Base-by-base conservation (phyloP, 2,888 invertebrate species). In the Caenorhabditis angaria region DNA sequence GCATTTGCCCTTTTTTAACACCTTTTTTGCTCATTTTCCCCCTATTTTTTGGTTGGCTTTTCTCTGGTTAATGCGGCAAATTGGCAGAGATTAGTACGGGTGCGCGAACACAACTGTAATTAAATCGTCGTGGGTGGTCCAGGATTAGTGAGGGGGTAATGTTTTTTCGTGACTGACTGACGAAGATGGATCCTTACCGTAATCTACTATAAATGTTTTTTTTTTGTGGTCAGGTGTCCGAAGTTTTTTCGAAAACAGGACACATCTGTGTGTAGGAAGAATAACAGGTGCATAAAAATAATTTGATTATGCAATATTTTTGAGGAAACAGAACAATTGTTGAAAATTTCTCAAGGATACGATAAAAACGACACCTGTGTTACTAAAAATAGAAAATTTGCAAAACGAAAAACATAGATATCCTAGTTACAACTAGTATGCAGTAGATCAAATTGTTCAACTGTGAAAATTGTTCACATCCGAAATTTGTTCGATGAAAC, bases 101-200 rank as follows among this genome's bases (percentile, higher is more conserved):
- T 51, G 51, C 51, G 51, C 51, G 51, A 51, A 51, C 51, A 51
- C 51, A 8, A 41, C 41, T 41, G 41, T 41, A 41, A 41, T 41
- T 41, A 41, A 41, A 5, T 41, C 41, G 41, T 41, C 10, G 41
- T 41, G 41, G 41, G 41, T 41, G 41, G 41, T 41, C 41, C 41
- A 12, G 41, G 41, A 41, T 41, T 41, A 41, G 41, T 41, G 41
- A n/a, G n/a, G n/a, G n/a, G 41, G 10, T 41, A 41, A 41, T 41
- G 41, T 5, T 41, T 41, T 41, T 41, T 41, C 18, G 10, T 41
- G 10, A 5, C 41, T 3, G 2, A 41, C 10, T 41, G 41, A 41
- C 41, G 41, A 41, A 41, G 41, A 41, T 41, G 41, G 41, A 41
- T 41, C n/a, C n/a, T n/a, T n/a, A n/a, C n/a, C n/a, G n/a, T n/a